phyloP scores from a whole-genome alignment of 1,140 invertebrate species.

The Drosophila pandora region DNA sequence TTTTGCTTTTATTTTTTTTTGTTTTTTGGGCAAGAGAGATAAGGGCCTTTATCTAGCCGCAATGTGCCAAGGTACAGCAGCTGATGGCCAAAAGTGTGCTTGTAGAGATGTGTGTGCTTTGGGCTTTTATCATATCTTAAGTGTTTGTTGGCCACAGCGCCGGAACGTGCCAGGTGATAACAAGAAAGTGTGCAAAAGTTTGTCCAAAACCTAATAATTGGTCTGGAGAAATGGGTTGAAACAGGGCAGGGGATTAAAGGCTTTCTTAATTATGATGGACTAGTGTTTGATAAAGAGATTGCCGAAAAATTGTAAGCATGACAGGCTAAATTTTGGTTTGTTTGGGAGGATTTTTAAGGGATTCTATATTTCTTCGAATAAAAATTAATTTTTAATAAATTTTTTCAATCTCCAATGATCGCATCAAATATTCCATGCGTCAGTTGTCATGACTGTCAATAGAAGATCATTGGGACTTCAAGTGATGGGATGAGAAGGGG shows the following conservation, averaged over 20 bases:
- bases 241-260: background rate
- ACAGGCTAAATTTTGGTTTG: no score
- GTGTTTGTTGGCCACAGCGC: conserved; percentile 52
- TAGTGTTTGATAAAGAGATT: no score
- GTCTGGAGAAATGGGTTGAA: background rate
- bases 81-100: conserved; percentile 43
- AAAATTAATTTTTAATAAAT: background rate
- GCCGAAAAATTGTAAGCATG: no score
- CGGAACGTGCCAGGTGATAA: conserved; percentile 54
- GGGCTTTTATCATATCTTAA: conserved; percentile 53
- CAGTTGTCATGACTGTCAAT: conserved; percentile 25
- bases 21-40: conserved; percentile 8
- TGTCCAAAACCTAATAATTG: conserved; percentile 35
- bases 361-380: background rate
- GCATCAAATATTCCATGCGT: conserved; percentile 30
- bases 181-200: conserved; percentile 30
- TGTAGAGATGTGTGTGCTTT: conserved; percentile 9
- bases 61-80: conserved; percentile 39
- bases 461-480: conserved; percentile 3
- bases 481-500: conserved; percentile 1
- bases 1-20: conserved; percentile 2
- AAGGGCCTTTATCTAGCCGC: conserved; percentile 32
- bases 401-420: conserved; percentile 44
- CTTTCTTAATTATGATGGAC: background rate
- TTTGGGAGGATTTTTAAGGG: background rate